Base-by-base conservation (phyloP, 2,797 vertebrate genomes). In the Toxotes lorentzi region DNA sequence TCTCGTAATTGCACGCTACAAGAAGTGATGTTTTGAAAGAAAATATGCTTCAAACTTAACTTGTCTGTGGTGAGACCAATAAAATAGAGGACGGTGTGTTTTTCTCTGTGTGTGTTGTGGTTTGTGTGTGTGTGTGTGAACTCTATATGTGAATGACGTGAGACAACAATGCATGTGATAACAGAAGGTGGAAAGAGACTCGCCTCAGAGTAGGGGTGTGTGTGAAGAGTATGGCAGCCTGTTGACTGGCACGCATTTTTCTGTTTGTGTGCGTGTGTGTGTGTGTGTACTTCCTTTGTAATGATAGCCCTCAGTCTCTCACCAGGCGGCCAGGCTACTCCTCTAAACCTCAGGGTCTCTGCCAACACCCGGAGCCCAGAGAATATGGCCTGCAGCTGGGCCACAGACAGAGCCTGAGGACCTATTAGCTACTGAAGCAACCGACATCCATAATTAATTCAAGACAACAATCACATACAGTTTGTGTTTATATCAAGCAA, bases 361-460 rank as follows among this genome's bases (percentile, higher is more conserved):
- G 91, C 88, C 89, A 91, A 71, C 54, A 70, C 40, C 54, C 30
- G n/a, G 43, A 69, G 70, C 79, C 72, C 67, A 41, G 66, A 85
- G 74, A 85, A 83, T 81, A 84, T 78, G 79, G 76, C 87, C 83
- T 88, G 84, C 87, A 91, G 84, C 90, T 83, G 86, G 79, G 82
- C 80, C 69, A 75, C 78, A 79, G 70, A 79, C 60, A 64, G 56
- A 67, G 59, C 43, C 35, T 4, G 45, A 72, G 41, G 40, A 73
- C 85, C 62, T 53, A 56, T 60, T 14, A 43, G 48, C 60, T 50
- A 51, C 64, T 47, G 34, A 66, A 78, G 73, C 65, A 68, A 35
- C 24, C 47, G 32, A 3, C n/a, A 59, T 57, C 41, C 12, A 41
- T 50, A 43, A 86, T 75, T 63, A 57, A 79, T 77, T 47, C 63